Evolutionary conservation across 2,797 vertebrate species (phyloP).

Genomic region (Dendrocincla fuliginosa): DNA sequence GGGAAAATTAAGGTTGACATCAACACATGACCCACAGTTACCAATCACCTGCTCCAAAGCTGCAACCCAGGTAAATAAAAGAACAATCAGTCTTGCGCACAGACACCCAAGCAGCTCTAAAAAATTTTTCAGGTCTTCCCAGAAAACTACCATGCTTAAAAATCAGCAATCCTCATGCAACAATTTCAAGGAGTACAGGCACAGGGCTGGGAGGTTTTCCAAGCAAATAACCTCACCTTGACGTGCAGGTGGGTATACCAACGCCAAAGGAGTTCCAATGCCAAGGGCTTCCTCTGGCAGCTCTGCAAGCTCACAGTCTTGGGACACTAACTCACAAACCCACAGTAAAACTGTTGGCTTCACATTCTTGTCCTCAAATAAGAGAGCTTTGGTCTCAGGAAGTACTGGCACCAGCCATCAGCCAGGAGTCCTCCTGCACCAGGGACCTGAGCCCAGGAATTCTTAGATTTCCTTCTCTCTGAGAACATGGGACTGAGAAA

Average conservation of each 20-base stretch:
- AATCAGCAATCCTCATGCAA: not conserved
- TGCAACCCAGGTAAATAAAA: not conserved
- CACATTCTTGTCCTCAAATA: not conserved
- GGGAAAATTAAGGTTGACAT: not conserved
- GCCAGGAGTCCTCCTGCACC: not conserved
- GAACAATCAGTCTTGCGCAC: not conserved
- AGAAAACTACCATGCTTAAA: not conserved
- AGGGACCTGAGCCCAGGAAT: not conserved
- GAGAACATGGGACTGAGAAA: not conserved
- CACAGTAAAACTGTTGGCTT: not conserved
- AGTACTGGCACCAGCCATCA: not conserved
- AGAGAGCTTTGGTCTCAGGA: not conserved
- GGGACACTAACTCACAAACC: not conserved
- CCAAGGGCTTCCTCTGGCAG: not conserved
- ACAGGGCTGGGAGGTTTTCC: not conserved
- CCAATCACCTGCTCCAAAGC: not conserved
- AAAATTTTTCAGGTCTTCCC: not conserved
- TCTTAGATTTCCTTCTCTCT: not conserved
- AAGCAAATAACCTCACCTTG: accelerated
- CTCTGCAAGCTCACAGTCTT: not conserved
- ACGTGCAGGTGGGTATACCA: accelerated
- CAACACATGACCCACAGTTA: not conserved
- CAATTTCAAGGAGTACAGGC: not conserved
- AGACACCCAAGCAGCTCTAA: not conserved
- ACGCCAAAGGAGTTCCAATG: not conserved